phyloP scores from a whole-genome alignment of 1,140 invertebrate genomes.

The Nasonia giraulti region DNA sequence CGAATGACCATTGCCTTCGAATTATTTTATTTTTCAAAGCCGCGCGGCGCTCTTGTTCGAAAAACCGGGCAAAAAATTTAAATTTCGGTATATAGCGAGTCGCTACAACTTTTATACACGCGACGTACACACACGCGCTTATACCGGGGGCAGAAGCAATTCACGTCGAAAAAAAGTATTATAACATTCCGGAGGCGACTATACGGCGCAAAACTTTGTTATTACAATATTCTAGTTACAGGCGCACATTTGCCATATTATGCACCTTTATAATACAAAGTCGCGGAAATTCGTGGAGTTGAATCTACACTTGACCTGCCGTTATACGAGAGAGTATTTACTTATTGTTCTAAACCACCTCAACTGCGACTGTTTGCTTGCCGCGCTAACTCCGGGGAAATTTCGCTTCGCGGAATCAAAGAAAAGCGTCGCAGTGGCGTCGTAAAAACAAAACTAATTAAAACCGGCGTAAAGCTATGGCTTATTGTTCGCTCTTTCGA shows the following conservation, averaged over 20 bases:
- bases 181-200: not conserved
- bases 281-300: not conserved
- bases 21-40: no score
- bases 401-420: not conserved
- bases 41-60: no score
- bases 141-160: no score
- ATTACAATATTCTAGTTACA: not conserved
- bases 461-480: no score
- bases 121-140: no score
- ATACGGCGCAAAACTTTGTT: not conserved
- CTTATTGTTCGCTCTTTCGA: no score
- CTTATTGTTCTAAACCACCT: slow-evolving; percentile 22
- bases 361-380: not conserved
- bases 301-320: slow-evolving; percentile 6
- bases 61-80: no score
- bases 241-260: not conserved
- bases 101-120: no score
- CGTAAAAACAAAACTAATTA: not conserved
- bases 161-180: not conserved
- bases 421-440: not conserved
- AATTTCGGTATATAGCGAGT: no score
- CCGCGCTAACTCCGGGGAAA: not conserved
- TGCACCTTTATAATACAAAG: not conserved
- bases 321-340: slow-evolving; percentile 10
- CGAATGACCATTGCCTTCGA: not conserved